Evolutionary conservation across 2,888 invertebrate species (phyloP), one percentile per base, ranked within the genome.

Genomic region (Thera britannica): DNA sequence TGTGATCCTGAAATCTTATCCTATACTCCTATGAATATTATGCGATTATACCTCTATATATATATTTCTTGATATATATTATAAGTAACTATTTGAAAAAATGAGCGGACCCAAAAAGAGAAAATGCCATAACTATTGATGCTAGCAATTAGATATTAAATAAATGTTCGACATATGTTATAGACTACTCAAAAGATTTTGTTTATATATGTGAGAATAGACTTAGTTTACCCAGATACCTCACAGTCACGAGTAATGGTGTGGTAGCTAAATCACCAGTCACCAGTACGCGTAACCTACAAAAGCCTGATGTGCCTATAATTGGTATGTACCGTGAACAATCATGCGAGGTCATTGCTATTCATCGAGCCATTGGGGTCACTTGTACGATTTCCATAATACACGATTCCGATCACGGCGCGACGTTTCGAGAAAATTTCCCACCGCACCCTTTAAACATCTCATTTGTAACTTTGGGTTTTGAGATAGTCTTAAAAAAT

Each of bases 291-390:
- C 46, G 57, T 75, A 80, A 75, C 80, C 79, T 73, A 83, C 75
- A 76, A 79, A 80, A 72, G 74, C 66, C 73, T 67, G 70, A 67
- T 75, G 70, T 78, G 77, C 63, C 61, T 65, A 54, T 71, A 68
- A 73, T 71, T 71, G 73, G 77, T 75, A 77, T 78, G 79, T 79
- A 72, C 72, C 72, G 67, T 76, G 82, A 78, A 79, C 78, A 79
- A 81, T 67, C 66, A 70, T 80, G 89, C 88, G 84, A 79, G 89
- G 91, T 88, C 87, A 91, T 92, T 92, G 90, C 82, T 90, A 92
- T 92, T 90, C 92, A 84, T 74, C 75, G 85, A 77, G 80, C 80
- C 58, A 90, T 89, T 85, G 83, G 83, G 91, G 92, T 86, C 91
- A 88, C 78, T 77, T 78, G 77, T 84, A 83, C 81, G 84, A 87